Evolutionary conservation across 2,888 invertebrate genomes (phyloP), one percentile per base, ranked within the genome.

Genomic region (Blomia tropicalis): DNA sequence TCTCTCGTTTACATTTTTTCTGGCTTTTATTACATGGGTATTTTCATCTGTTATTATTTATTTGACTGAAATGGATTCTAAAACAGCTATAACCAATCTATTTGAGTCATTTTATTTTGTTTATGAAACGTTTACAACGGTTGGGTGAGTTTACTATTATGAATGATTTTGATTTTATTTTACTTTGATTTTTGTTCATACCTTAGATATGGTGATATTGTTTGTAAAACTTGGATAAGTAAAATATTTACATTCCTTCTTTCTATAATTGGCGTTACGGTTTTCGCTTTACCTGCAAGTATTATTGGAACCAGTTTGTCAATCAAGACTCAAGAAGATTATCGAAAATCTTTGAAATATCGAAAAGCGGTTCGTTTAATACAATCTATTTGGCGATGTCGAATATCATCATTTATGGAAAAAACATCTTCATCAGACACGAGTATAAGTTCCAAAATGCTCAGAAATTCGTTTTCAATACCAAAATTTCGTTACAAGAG

Each of bases 321-420:
- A 14, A 47, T 47, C 22, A 47, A 47, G n/a, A 47, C n/a, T 7
- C 22, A 47, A 11, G 27, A 47, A 27, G 51, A 47, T 19, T 27
- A 22, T 14, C 7, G 27, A 19, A 47, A 47, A 27, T 14, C 51
- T 22, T 27, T 47, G 14, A 47, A 47, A 27, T 47, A 47, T 27
- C 51, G 51, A 7, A 47, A 47, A 47, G 51, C 51, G 7, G 51
- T 47, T 27, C 51, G 51, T 27, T n/a, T 47, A 14, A 47, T 47
- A 11, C 51, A 47, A n/a, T 11, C 51, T 47, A 27, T 47, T 47
- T 47, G 51, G 51, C 51, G 51, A 22, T 47, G 51, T 47, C 51
- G 51, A 47, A 47, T 47, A 22, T 36, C 36, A 7, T 36, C 36
- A 36, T 17, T 36, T 17, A 11, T 36, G 36, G 7, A 17, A 17